phyloP scores from a whole-genome alignment of 37 sponge, comb jelly and placozoan genomes.

The Haliclona indistincta region DNA sequence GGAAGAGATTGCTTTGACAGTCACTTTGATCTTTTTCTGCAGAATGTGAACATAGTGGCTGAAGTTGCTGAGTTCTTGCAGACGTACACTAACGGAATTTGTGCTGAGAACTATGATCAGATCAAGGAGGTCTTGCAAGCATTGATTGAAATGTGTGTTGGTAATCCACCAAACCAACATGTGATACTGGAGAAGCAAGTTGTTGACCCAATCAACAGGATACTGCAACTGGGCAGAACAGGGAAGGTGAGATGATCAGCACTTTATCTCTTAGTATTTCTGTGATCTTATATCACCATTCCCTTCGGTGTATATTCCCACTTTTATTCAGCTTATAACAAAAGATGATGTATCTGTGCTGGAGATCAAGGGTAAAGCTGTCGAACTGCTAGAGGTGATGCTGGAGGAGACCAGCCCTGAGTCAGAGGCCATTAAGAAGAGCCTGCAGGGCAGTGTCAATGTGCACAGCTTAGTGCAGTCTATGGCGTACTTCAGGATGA shows the following conservation, averaged over 20 bases:
- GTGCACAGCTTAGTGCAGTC: conserved; percentile 11
- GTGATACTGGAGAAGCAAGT: conserved; percentile 52
- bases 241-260: too few species aligned
- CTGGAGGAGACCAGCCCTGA: conserved; percentile 39
- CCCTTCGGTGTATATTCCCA: too few species aligned
- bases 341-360: not conserved
- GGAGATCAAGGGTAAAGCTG: conserved; percentile 30
- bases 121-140: conserved; percentile 42
- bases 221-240: conserved; percentile 33
- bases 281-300: too few species aligned
- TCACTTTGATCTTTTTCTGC: not conserved
- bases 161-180: conserved; percentile 46
- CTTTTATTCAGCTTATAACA: not conserved
- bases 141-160: conserved; percentile 50
- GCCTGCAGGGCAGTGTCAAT: conserved; percentile 5
- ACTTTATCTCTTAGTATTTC: too few species aligned
- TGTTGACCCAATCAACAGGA: conserved; percentile 37
- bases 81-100: conserved; percentile 35
- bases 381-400: conserved; percentile 36
- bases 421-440: conserved; percentile 14
- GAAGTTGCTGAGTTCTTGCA: conserved; percentile 50
- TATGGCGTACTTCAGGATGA: conserved; percentile 36
- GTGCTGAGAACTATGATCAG: conserved; percentile 45
- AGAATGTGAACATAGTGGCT: conserved; percentile 62
- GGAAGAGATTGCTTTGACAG: too few species aligned